Base-by-base conservation (phyloP, 2,113 vertebrate species). In the Prietella phreatophila region DNA sequence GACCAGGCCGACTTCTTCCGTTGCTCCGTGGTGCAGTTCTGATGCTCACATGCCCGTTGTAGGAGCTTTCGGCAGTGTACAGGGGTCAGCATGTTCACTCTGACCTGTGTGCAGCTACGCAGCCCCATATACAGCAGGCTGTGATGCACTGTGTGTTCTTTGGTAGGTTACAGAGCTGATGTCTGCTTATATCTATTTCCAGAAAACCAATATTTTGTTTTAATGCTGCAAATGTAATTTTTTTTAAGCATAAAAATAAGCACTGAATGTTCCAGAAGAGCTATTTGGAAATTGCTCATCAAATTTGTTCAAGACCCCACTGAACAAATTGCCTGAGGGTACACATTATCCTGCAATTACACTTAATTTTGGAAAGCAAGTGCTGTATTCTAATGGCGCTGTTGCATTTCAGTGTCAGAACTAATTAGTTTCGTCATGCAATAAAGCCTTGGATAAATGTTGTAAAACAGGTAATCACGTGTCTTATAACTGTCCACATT, bases 291-390 rank as follows among this genome's bases (percentile, higher is more conserved):
- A 83, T 60, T 82, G 30, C 8, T 58, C 22, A 30, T 61, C 27
- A 10, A 50, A 50, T 50, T 50, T 50, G 47, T 50, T 50, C 50
- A 56, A 27, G 69, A 61, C 3, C 30, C 60, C 82, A 39, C 13
- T 55, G n/a, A 80, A 30, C n/a, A 78, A 84, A 1, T 82, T 19
- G 60, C 36, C 25, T 89, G 61, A 76, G 75, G 58, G 56, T 42
- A 80, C 15, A 65, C 60, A 15, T n/a, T 27, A 33, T 36, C 50
- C 50, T 36, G 30, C 83, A 50, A 3, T 61, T 47, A 7, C 33
- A 30, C 58, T 84, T 89, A 80, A 87, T 78, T 86, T 55, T 65
- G 33, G 65, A 53, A 89, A 75, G 80, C 71, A 84, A 86, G 63
- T 27, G 85, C 88, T 73, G 58, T 65, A 81, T 88, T 87, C 33